Evolutionary conservation across 1,140 invertebrate genomes (phyloP), one percentile per base, ranked within the genome.

Genomic region (Drosophila busckii): DNA sequence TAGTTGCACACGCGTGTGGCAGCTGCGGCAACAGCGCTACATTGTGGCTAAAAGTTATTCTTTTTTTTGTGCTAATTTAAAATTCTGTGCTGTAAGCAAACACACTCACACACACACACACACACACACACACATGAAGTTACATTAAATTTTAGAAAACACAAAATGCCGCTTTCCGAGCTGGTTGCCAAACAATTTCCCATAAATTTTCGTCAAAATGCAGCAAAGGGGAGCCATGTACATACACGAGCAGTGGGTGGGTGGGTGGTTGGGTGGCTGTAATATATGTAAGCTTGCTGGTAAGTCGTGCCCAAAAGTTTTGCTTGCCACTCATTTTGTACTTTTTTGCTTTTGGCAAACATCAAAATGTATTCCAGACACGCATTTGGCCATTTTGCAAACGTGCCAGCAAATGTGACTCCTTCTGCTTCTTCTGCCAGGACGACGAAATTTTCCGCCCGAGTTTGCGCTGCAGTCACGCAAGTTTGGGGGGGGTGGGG

Each of bases 351-450:
- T 80, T 82, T 75, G 70, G 69, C 76, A 83, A 82, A 73, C 56
- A 73, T 50, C 65, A 67, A 82, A 83, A 83, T 83, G 76, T 83
- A 83, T 83, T 83, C 76, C 52, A 76, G 76, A 76, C 76, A 83
- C 76, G 76, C 76, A 83, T 83, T 48, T 59, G 32, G 70, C 70
- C 76, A 83, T 83, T 83, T 83, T 76, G 76, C 76, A 83, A 83
- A 83, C 76, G 76, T 83, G 76, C 76, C 76, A 84, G 62, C 58
- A 70, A 83, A 83, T 76, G 78, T 78, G 70, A 37, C 59, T 68
- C 55, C 52, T 35, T 29, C 34, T 31, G 31, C 10, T 53, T 44
- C 15, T 45, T 29, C 41, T 25, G 54, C 42, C 23, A 23, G 40
- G 28, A 40, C 41, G 12, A 32, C 26, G 40, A 41, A 52, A 70